phyloP scores from a whole-genome alignment of 2,113 vertebrate genomes.

The Natator depressus region DNA sequence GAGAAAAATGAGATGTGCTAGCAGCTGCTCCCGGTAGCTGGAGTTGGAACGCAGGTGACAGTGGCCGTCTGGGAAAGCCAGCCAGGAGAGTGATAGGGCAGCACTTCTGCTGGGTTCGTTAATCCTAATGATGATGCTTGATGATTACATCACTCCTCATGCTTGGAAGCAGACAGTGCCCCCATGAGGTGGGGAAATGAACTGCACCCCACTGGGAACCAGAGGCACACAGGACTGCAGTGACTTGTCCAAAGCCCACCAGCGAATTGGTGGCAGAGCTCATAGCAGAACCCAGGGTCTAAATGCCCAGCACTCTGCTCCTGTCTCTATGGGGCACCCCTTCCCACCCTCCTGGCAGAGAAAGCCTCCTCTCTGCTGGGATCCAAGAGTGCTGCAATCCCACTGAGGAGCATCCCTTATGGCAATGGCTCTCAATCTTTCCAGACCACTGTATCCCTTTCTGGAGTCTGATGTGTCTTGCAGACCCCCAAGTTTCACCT shows the following conservation, averaged over 20 bases:
- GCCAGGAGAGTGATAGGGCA: not conserved
- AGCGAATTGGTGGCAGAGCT: not conserved
- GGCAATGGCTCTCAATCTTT: too few species aligned
- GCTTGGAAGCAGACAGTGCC: not conserved
- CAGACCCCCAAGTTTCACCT: too few species aligned
- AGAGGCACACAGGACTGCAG: not conserved
- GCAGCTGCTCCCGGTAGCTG: not conserved
- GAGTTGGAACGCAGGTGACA: not conserved
- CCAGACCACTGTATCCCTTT: too few species aligned
- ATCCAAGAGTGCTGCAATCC: not conserved
- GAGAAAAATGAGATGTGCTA: not conserved
- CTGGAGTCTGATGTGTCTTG: too few species aligned
- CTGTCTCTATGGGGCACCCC: not conserved
- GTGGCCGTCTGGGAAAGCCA: not conserved
- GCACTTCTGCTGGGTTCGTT: not conserved
- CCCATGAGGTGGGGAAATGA: rapidly evolving
- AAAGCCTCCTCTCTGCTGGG: not conserved
- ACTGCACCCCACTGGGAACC: not conserved
- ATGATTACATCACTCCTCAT: not conserved
- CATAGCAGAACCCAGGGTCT: not conserved
- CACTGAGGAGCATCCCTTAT: not conserved
- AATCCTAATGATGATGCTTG: not conserved
- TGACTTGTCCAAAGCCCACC: not conserved
- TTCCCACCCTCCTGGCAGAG: not conserved
- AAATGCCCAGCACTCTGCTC: not conserved